phyloP scores from a whole-genome alignment of 2,113 vertebrate species.

The Elephantulus edwardii region DNA sequence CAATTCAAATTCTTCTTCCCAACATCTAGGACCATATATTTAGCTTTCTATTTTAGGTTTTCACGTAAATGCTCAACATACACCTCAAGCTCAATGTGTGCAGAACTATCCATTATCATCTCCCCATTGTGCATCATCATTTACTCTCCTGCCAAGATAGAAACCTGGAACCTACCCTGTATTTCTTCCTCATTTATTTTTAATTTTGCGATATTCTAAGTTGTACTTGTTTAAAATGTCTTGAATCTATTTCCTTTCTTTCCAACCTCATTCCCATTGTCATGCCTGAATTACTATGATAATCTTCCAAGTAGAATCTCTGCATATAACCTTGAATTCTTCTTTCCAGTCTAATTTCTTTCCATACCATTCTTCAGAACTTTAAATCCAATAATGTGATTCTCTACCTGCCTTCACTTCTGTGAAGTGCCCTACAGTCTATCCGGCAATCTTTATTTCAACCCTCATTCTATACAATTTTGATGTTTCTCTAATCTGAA shows the following conservation, averaged over 20 bases:
- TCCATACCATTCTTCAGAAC: not conserved
- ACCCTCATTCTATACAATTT: no score
- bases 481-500: no score
- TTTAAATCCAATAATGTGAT: not conserved
- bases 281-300: not conserved
- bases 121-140: not conserved
- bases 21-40: not conserved
- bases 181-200: not conserved
- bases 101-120: not conserved
- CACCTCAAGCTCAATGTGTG: not conserved
- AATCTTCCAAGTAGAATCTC: not conserved
- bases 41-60: not conserved
- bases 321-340: not conserved
- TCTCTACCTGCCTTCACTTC: not conserved
- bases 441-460: no score
- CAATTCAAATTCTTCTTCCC: not conserved
- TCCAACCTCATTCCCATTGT: not conserved
- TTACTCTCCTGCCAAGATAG: not conserved
- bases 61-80: no score
- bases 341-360: not conserved
- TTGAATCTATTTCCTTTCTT: not conserved
- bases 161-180: not conserved
- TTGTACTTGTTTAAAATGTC: not conserved
- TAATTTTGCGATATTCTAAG: not conserved
- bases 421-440: no score